phyloP scores from a whole-genome alignment of 2,797 vertebrate genomes.

The Masticophis lateralis region DNA sequence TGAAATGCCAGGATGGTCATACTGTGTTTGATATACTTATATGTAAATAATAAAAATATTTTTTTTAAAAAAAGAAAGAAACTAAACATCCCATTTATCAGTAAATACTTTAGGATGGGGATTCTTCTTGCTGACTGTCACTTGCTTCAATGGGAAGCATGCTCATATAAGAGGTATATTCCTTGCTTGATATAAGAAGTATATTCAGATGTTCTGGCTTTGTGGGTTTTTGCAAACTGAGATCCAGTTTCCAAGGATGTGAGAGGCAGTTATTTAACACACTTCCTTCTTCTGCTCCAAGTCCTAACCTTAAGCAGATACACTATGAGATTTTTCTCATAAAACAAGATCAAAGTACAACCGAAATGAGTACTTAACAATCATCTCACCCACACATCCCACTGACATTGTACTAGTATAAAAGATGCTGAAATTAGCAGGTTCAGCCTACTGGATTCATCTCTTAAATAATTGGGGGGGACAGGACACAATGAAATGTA shows the following conservation, averaged over 20 bases:
- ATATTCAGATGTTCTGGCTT: neutral
- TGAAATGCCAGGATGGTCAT: too few relatives aligned
- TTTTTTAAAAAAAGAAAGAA: neutral
- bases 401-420: neutral
- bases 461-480: neutral
- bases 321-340: neutral
- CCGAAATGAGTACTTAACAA: neutral
- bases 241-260: too few relatives aligned
- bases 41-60: too few relatives aligned
- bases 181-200: neutral
- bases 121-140: neutral
- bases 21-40: too few relatives aligned
- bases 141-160: neutral
- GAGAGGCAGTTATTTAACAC: neutral
- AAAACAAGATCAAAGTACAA: neutral
- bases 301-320: neutral
- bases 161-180: neutral
- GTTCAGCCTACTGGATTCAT: neutral
- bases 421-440: neutral
- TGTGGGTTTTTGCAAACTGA: neutral
- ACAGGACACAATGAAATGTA: neutral
- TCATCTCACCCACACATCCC: neutral
- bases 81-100: neutral
- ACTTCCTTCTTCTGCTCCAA: neutral
- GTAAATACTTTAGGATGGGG: neutral